Conservation (phyloP, 2,797 vertebrate genomes). For the Numenius phaeopus region DNA sequence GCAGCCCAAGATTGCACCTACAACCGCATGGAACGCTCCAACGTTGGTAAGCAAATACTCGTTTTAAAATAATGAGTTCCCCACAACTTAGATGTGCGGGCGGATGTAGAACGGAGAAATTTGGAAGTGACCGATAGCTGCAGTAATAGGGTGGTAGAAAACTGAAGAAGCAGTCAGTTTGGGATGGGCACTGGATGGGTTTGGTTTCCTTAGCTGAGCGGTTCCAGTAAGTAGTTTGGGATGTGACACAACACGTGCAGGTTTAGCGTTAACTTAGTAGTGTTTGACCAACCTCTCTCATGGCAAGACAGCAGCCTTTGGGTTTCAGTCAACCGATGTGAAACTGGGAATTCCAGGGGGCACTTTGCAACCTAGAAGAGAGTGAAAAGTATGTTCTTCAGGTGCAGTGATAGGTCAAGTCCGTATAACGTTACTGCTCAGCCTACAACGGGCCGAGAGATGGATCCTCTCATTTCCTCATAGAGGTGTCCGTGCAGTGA, state of each 20-base stretch:
- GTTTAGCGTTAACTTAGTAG: not conserved
- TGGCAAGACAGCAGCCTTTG: not conserved
- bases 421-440: rapidly evolving
- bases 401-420: rapidly evolving
- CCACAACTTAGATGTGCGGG: not conserved
- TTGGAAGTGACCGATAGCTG: not conserved
- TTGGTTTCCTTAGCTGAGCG: not conserved
- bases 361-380: not conserved
- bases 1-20: slow-evolving; percentile 93
- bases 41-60: slow-evolving; percentile 86
- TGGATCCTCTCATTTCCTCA: not conserved
- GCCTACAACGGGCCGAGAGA: rapidly evolving
- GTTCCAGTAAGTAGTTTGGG: not conserved
- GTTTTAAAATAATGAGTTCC: not conserved
- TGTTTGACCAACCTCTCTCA: not conserved
- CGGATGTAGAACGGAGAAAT: not conserved
- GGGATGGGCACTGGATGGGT: not conserved
- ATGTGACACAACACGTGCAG: rapidly evolving
- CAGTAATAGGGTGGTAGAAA: not conserved
- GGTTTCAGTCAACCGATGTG: not conserved
- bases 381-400: not conserved
- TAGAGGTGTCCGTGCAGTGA: not conserved
- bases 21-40: slow-evolving; percentile 95
- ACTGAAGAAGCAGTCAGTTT: not conserved
- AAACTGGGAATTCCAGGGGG: not conserved